Percentiles rank a stretch among this genome's conserved stretches.
These are phyloP conservation scores for Sitophilus oryzae DNA, from an alignment of 1,140 invertebrate genomes.

Conservation along the genomic window DNA sequence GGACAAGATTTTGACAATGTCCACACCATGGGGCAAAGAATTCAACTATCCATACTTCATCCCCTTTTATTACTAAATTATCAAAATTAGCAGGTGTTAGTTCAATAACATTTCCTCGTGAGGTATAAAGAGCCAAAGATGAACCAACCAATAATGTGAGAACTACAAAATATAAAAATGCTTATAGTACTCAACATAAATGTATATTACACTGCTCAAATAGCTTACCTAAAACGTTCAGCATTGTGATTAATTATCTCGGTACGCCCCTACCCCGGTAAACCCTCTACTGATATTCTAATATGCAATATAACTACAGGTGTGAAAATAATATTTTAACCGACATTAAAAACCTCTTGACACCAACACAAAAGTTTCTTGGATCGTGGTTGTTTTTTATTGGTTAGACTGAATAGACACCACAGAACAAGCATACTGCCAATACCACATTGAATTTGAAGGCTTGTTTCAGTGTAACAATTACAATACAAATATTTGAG, in stretches of 20 bases:
- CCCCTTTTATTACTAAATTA: constrained; percentile 72
- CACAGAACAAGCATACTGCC: too few species aligned
- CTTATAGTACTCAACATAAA: constrained; percentile 5
- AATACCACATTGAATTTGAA: too few species aligned
- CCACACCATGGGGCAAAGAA: constrained; percentile 94
- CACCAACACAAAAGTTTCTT: constrained; percentile 6
- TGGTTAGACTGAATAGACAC: constrained; percentile 4
- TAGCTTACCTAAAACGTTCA: constrained; percentile 7
- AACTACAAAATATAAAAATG: constrained; percentile 23
- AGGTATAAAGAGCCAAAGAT: constrained; percentile 65
- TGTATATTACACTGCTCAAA: neutral
- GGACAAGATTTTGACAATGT: constrained; percentile 75
- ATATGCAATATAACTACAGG: neutral
- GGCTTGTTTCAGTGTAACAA: too few species aligned
- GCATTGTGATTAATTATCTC: constrained; percentile 8
- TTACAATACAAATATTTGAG: too few species aligned
- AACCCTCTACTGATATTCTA: neutral
- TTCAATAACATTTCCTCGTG: constrained; percentile 81
- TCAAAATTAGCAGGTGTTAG: constrained; percentile 91
- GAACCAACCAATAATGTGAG: constrained; percentile 17
- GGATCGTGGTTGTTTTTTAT: constrained; percentile 15
- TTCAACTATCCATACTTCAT: constrained; percentile 89
- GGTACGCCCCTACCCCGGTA: too few species aligned
- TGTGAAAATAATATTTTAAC: neutral
- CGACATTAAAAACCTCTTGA: constrained; percentile 2